These are phyloP conservation scores for Sarcophaga peregrina DNA, from an alignment of 1,140 invertebrate species.

Conservation along the genomic window DNA sequence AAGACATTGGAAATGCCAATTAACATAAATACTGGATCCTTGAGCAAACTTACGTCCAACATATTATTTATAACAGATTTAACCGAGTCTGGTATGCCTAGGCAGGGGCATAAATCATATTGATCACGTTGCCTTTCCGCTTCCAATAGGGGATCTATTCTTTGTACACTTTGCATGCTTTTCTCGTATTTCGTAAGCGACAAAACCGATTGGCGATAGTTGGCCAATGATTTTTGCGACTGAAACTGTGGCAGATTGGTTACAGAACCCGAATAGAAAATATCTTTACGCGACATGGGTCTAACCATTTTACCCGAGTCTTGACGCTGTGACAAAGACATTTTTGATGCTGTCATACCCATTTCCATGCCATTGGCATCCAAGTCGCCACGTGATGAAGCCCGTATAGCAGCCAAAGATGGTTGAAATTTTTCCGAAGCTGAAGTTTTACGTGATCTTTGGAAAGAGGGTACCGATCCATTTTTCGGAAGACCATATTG, in stretches of 20 bases:
- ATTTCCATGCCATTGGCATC: constrained; percentile 69
- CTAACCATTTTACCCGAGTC: constrained; percentile 76
- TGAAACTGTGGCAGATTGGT: constrained; percentile 91
- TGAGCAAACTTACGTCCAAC: constrained; percentile 91
- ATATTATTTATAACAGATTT: constrained; percentile 88
- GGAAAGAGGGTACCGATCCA: constrained; percentile 88
- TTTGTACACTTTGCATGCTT: constrained; percentile 69
- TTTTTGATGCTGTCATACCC: constrained; percentile 67
- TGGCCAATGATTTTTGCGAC: constrained; percentile 90
- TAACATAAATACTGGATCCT: constrained; percentile 90
- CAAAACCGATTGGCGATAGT: constrained; percentile 85
- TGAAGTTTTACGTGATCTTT: constrained; percentile 82
- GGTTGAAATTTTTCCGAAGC: constrained; percentile 82
- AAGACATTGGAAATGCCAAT: constrained; percentile 95
- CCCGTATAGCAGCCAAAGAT: constrained; percentile 80
- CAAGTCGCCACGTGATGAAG: constrained; percentile 74
- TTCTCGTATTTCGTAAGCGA: constrained; percentile 77
- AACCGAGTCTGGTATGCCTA: constrained; percentile 82
- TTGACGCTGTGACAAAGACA: constrained; percentile 64
- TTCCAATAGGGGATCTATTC: constrained; percentile 67
- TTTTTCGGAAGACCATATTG: constrained; percentile 85
- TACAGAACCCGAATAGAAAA: constrained; percentile 97
- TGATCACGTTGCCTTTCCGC: constrained; percentile 76
- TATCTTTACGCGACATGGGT: constrained; percentile 95
- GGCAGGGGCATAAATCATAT: constrained; percentile 81